Evolutionary conservation across 2,113 vertebrate species (phyloP).

Genomic region (cat (Felis catus)): DNA sequence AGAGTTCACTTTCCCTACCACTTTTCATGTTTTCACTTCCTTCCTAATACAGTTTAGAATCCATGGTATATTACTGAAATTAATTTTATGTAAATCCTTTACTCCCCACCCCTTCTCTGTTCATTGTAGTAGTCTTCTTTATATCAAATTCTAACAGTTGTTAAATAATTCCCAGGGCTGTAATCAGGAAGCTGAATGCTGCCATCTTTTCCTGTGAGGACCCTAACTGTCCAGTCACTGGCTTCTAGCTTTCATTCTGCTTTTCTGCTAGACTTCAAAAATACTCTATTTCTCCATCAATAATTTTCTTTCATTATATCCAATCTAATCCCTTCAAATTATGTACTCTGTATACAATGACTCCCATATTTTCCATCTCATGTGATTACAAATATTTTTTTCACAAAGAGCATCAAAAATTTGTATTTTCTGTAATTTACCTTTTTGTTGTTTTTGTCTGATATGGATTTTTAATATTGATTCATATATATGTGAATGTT

Average conservation of each 20-base stretch:
- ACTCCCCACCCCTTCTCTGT: not conserved
- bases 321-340: not conserved
- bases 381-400: not conserved
- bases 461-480: not conserved
- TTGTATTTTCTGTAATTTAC: not conserved
- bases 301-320: not conserved
- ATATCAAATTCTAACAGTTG: not conserved
- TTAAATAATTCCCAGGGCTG: not conserved
- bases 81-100: not conserved
- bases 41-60: not conserved
- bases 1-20: not conserved
- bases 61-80: not conserved
- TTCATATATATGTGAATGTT: not conserved
- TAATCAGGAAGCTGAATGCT: not conserved
- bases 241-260: not conserved
- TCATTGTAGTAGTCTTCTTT: not conserved
- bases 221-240: rapidly evolving
- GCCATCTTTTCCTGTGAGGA: not conserved
- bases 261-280: not conserved
- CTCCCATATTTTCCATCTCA: not conserved
- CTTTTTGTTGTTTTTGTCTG: not conserved
- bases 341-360: not conserved
- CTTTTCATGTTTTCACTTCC: not conserved
- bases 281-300: not conserved
- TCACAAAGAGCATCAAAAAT: not conserved